These are phyloP conservation scores for Erannis defoliaria DNA, from an alignment of 2,888 invertebrate genomes.

Conservation along the genomic window DNA sequence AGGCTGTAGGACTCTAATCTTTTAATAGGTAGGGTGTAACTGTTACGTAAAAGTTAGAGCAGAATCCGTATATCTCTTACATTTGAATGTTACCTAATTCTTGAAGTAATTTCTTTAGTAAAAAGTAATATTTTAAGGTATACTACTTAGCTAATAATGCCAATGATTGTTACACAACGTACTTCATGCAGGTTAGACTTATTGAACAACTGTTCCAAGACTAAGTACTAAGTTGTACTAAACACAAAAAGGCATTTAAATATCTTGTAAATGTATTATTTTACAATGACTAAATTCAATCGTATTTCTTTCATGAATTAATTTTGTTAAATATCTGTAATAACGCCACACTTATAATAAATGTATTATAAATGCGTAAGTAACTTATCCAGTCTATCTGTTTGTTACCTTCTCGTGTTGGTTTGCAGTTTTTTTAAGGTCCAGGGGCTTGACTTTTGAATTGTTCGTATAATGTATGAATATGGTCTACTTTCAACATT, in stretches of 20 bases:
- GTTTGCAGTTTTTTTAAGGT: too few relatives aligned
- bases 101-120: constrained; percentile 16
- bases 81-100: constrained; percentile 29
- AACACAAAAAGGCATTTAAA: not conserved
- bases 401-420: too few relatives aligned
- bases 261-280: too few relatives aligned
- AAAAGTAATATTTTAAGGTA: constrained; percentile 16
- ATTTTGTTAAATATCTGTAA: not conserved
- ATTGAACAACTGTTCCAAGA: not conserved
- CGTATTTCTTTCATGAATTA: too few relatives aligned
- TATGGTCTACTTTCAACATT: too few relatives aligned
- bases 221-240: not conserved
- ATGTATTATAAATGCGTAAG: not conserved
- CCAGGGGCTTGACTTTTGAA: too few relatives aligned
- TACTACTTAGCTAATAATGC: constrained; percentile 27
- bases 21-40: not conserved
- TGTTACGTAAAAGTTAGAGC: not conserved
- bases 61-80: not conserved
- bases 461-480: too few relatives aligned
- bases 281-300: too few relatives aligned
- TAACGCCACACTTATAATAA: too few relatives aligned
- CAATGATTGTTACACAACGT: constrained; percentile 18
- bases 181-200: not conserved
- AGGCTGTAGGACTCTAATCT: not conserved
- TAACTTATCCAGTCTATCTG: too few relatives aligned